Evolutionary conservation across 2,888 invertebrate species (phyloP), one percentile per base, ranked within the genome.

Genomic region (Ennomos erosarius): DNA sequence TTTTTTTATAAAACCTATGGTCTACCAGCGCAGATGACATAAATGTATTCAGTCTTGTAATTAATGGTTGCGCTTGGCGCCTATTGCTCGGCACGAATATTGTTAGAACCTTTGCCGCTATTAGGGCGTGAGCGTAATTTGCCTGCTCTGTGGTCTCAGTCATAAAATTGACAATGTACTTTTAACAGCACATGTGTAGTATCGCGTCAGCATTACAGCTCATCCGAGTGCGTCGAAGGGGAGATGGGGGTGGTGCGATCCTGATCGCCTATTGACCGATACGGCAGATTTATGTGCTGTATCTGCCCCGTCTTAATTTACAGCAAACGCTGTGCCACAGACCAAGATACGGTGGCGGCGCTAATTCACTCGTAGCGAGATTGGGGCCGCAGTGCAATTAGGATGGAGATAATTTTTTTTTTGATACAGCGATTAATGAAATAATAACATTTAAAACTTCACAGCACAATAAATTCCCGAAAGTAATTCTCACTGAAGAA

Each of bases 211-310:
- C 69, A 65, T 65, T 69, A 44, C 49, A 36, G 63, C 38, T 51
- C 68, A 68, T 66, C 67, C 63, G 48, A 66, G 59, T 67, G 68
- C 67, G 51, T 38, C 13, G 26, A 26, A 58, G 59, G 53, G 50
- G 46, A 52, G 35, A 57, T 50, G 68, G 67, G 62, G 62, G 62
- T 48, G 11, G 1, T 36, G 52, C 64, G 79, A 74, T 76, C 71
- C 67, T 69, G 71, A 82, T 82, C 77, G 73, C 68, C 75, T 78
- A 79, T 78, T 76, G 79, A 70, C 65, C 71, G 82, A 83, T 82
- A 81, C 71, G 68, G 57, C 55, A 73, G 79, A 83, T 83, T 82
- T 82, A 82, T 81, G 78, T 68, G 50, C 73, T 58, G 58, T 79
- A 79, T 78, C 79, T 69, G 40, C 59, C 64, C 67, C 48, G 71